A percentile compares a stretch with the other conserved stretches of the same genome.
These are phyloP conservation scores for Miniopterus natalensis DNA, from an alignment of 2,113 vertebrate genomes.

Conservation along the genomic window DNA sequence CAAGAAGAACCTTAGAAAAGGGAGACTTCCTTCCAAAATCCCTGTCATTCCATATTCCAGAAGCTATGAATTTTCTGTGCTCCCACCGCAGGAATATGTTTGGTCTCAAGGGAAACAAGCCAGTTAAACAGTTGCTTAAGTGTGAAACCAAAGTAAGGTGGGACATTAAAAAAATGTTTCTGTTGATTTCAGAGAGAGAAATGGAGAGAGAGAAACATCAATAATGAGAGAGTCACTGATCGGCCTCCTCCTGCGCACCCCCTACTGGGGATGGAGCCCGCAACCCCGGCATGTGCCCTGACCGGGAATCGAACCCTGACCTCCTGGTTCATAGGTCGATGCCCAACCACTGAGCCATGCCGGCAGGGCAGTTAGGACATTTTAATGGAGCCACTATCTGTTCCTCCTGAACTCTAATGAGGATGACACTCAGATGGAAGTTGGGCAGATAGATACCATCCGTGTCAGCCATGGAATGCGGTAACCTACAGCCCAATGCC, in stretches of 20 bases:
- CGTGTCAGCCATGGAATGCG: not conserved
- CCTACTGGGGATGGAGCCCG: too few relatives aligned
- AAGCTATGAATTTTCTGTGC: slow-evolving; percentile 61
- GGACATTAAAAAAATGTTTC: slow-evolving; percentile 21
- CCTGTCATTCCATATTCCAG: slow-evolving; percentile 36
- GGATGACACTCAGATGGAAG: slow-evolving; percentile 25
- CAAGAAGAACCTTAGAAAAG: slow-evolving; percentile 50
- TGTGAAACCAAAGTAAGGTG: slow-evolving; percentile 73
- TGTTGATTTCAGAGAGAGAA: too few relatives aligned
- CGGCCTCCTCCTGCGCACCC: too few relatives aligned
- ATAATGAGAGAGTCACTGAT: too few relatives aligned
- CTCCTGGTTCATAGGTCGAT: too few relatives aligned
- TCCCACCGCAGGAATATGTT: slow-evolving; percentile 65
- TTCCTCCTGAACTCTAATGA: slow-evolving; percentile 59
- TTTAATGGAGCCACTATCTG: slow-evolving; percentile 52
- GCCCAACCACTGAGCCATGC: too few relatives aligned
- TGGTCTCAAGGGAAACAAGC: slow-evolving; percentile 67
- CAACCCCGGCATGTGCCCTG: too few relatives aligned
- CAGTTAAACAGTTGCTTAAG: slow-evolving; percentile 75
- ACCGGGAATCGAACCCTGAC: too few relatives aligned
- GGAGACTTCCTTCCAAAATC: slow-evolving; percentile 31
- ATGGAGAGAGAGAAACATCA: too few relatives aligned
- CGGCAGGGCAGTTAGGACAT: slow-evolving; percentile 37
- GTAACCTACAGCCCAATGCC: not conserved
- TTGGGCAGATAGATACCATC: not conserved